phyloP scores from a whole-genome alignment of 2,888 invertebrate genomes.

The Drosophila crucigera region DNA sequence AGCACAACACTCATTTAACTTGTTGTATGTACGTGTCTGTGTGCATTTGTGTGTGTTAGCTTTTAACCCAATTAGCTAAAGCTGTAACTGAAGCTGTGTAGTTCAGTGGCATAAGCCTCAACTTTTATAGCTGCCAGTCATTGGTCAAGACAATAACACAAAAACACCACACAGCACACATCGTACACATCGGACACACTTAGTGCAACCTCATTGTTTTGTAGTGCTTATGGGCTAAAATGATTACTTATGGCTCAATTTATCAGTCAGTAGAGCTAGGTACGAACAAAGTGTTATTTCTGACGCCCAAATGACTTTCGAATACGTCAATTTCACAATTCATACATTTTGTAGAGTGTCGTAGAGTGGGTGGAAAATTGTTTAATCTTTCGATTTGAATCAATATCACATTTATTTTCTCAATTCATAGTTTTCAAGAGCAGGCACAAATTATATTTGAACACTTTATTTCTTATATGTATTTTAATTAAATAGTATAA shows the following conservation, averaged over 20 bases:
- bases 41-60: slow-evolving; percentile 38
- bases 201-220: slow-evolving; percentile 45
- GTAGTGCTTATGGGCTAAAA: slow-evolving; percentile 43
- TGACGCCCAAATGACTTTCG: slow-evolving; percentile 10
- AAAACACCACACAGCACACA: not conserved
- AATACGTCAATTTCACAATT: not conserved
- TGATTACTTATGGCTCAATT: slow-evolving; percentile 42
- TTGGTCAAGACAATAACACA: slow-evolving; percentile 8
- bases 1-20: slow-evolving; percentile 63
- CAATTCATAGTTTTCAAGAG: not conserved
- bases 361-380: not conserved
- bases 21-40: slow-evolving; percentile 44
- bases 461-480: not conserved
- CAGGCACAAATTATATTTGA: not conserved
- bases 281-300: slow-evolving; percentile 10
- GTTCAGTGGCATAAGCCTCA: slow-evolving; percentile 64
- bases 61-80: slow-evolving; percentile 75
- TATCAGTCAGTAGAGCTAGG: slow-evolving; percentile 39
- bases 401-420: not conserved
- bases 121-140: slow-evolving; percentile 54
- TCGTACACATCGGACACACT: not conserved
- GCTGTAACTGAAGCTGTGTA: slow-evolving; percentile 54
- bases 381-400: not conserved
- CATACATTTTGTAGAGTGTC: not conserved
- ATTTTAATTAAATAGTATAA: not conserved